phyloP scores from a whole-genome alignment of 1,140 invertebrate species.

The Danaus plexippus region DNA sequence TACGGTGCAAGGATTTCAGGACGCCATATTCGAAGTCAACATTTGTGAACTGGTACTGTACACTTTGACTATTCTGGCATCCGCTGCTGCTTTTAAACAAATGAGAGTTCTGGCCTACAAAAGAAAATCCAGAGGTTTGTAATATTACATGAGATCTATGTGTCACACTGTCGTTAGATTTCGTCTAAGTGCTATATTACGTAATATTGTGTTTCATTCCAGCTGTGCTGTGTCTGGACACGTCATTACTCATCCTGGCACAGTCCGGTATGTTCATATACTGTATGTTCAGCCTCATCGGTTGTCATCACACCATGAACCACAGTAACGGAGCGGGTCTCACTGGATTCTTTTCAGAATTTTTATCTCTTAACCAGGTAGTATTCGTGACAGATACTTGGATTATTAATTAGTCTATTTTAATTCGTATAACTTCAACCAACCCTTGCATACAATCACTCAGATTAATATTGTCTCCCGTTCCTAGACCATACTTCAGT shows the following conservation, averaged over 20 bases:
- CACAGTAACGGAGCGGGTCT: conserved; percentile 69
- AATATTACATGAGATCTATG: not conserved
- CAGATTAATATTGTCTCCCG: not conserved
- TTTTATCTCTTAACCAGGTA: conserved; percentile 74
- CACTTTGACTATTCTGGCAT: conserved; percentile 72
- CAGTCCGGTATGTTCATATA: conserved; percentile 92
- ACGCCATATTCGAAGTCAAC: conserved; percentile 83
- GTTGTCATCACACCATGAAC: conserved; percentile 80
- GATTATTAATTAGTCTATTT: not conserved
- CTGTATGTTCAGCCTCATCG: conserved; percentile 88
- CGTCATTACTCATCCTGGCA: conserved; percentile 86
- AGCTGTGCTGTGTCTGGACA: conserved; percentile 82
- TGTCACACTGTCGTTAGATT: not conserved
- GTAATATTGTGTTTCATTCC: conserved; percentile 18
- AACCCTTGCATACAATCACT: too few relatives aligned
- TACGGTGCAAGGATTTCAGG: conserved; percentile 35
- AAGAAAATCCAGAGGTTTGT: conserved; percentile 70
- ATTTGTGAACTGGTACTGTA: conserved; percentile 83
- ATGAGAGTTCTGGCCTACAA: conserved; percentile 75
- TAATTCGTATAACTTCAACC: too few relatives aligned
- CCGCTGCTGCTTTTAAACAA: conserved; percentile 74
- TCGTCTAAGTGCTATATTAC: not conserved
- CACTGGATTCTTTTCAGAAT: conserved; percentile 74
- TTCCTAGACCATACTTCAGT: conserved; percentile 80
- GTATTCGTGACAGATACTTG: not conserved